Evolutionary conservation across 2,797 vertebrate species (phyloP).

Genomic region (Apogon talboti): DNA sequence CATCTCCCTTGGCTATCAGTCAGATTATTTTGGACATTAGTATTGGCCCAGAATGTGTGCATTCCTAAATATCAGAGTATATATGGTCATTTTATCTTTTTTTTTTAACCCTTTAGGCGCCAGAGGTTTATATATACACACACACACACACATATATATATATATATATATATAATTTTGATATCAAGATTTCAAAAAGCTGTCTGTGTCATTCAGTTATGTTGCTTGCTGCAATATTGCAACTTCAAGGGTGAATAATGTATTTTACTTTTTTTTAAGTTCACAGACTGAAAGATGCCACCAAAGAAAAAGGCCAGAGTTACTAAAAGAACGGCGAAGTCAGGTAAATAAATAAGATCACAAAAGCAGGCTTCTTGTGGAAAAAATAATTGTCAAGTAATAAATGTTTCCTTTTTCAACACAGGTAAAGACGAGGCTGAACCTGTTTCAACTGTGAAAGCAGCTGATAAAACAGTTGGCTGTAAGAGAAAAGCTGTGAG

Average conservation of each 20-base stretch:
- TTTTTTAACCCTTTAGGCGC: no score
- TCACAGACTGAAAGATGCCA: constrained; percentile 72
- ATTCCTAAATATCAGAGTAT: no score
- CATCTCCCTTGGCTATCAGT: no score
- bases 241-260: background rate
- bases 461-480: constrained; percentile 3
- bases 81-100: background rate
- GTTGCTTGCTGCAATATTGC: no score
- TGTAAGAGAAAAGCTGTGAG: constrained; percentile 66
- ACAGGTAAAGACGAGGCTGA: constrained; percentile 41
- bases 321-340: constrained; percentile 34
- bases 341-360: constrained; percentile 35
- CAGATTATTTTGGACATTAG: no score
- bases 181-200: no score
- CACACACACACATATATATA: no score
- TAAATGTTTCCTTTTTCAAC: background rate
- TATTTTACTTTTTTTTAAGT: background rate
- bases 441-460: constrained; percentile 23
- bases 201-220: no score
- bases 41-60: no score
- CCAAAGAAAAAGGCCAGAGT: constrained; percentile 76
- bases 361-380: background rate
- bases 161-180: no score
- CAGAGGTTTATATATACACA: no score
- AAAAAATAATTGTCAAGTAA: background rate